phyloP scores from a whole-genome alignment of 2,888 invertebrate genomes.

The Zygothrica quintamaculata region DNA sequence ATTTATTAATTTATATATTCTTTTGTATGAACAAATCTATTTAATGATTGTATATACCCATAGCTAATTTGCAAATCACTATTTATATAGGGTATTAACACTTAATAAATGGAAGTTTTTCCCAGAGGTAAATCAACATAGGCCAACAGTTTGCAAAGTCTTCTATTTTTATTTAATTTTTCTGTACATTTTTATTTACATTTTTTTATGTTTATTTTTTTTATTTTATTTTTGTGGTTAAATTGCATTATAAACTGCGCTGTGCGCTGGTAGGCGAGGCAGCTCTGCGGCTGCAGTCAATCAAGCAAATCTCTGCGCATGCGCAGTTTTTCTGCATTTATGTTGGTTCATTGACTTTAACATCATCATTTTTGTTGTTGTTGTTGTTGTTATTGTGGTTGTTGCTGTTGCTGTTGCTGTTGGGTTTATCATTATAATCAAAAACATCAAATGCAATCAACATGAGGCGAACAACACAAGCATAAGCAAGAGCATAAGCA shows the following conservation, averaged over 20 bases:
- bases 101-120: constrained; percentile 11
- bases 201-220: neutral
- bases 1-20: no score
- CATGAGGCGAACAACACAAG: constrained; percentile 57
- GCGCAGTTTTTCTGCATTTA: constrained; percentile 68
- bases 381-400: constrained; percentile 17
- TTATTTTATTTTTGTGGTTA: constrained; percentile 13
- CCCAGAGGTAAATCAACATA: constrained; percentile 9
- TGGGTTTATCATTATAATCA: constrained; percentile 47
- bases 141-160: constrained; percentile 7
- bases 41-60: no score
- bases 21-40: no score
- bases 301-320: constrained; percentile 78
- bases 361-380: constrained; percentile 30
- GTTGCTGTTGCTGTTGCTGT: constrained; percentile 8
- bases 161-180: constrained; percentile 16
- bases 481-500: constrained; percentile 59
- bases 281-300: constrained; percentile 61
- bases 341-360: constrained; percentile 71
- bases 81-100: neutral
- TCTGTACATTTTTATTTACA: constrained; percentile 1
- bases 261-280: constrained; percentile 42
- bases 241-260: constrained; percentile 44
- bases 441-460: constrained; percentile 69
- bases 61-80: neutral